These are phyloP conservation scores for Heterodera filipjevi DNA, from an alignment of 2,888 invertebrate species.

Conservation along the genomic window DNA sequence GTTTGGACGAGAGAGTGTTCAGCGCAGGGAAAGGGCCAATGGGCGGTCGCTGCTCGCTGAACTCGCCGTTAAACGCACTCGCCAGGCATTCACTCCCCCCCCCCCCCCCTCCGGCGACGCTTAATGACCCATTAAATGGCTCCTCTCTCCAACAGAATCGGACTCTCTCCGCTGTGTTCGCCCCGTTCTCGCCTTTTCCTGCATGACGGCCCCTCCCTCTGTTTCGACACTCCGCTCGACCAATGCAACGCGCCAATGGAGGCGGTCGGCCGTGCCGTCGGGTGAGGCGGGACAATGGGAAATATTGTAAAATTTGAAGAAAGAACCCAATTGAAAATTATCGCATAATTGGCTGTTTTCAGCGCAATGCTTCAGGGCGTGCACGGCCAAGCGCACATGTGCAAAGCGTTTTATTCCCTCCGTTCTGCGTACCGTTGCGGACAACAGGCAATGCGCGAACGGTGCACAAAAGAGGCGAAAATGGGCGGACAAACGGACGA, in stretches of 20 bases:
- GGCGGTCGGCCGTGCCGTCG: conserved; percentile 17
- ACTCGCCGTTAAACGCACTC: conserved; percentile 60
- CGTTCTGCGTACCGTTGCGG: conserved; percentile 58
- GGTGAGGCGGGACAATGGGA: too few relatives aligned
- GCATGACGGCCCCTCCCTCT: conserved; percentile 35
- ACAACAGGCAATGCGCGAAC: conserved; percentile 46
- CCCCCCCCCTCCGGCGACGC: too few relatives aligned
- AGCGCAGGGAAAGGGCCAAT: conserved; percentile 35
- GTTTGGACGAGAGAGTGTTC: conserved; percentile 55
- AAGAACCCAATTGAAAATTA: background rate
- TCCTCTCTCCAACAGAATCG: conserved; percentile 48
- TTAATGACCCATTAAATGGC: conserved; percentile 7
- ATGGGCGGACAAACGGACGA: background rate
- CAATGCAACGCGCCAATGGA: conserved; percentile 56
- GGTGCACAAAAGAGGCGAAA: conserved; percentile 38
- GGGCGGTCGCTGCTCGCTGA: conserved; percentile 54
- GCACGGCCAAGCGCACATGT: conserved; percentile 60
- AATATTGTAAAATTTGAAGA: too few relatives aligned
- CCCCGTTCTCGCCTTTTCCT: conserved; percentile 47
- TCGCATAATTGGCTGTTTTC: conserved; percentile 9
- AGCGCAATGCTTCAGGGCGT: conserved; percentile 45
- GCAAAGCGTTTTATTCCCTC: conserved; percentile 62
- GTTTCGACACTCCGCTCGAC: background rate
- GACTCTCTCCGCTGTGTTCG: conserved; percentile 59
- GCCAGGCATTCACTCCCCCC: conserved; percentile 46